Evolutionary conservation across 64 coral and sea anemone species (phyloP), one percentile per base, ranked within the genome.

Genomic region (Stylophora pistillata): DNA sequence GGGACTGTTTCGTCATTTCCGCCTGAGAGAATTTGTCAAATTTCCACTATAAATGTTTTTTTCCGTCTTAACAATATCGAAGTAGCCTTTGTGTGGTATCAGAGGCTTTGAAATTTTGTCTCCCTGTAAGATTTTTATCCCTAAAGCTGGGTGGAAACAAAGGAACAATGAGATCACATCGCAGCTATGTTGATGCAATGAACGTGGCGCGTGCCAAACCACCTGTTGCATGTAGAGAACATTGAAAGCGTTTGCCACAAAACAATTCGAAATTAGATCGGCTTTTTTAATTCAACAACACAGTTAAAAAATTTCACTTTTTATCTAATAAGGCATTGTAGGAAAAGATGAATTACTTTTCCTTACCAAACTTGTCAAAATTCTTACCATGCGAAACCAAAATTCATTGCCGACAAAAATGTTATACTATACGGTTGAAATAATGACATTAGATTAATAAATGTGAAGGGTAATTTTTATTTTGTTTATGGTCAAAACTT

Each of bases 111-210:
- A 54, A 52, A n/a, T 26, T 2, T 13, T 27, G 59, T 37, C 37
- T 69, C 65, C 54, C 52, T 70, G 23, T 32, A 84, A n/a, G 34
- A 84, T 28, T 62, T 70, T 84, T 84, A 84, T 54, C 80, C 53
- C 61, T 26, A 84, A 84, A 84, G 80, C 80, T 84, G 30, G 65
- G 37, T 84, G 80, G 61, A 84, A 84, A 84, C 80, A 84, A 84
- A 70, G 80, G 53, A 29, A 84, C 80, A 84, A 70, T 84, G 33
- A 82, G 58, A 66, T 84, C 80, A 70, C 21, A 84, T 69, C 28
- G 37, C 20, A 68, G 80, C 27, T 82, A 82, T 82, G 64, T 82
- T 32, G 79, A 30, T 76, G 59, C 18, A 52, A 33, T 26, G 37
- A 69, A 32, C 30, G 34, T 63, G 62, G 80, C 80, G 80, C 80